Base-by-base conservation (phyloP, 2,888 invertebrate species). In the Melipona beecheii region DNA sequence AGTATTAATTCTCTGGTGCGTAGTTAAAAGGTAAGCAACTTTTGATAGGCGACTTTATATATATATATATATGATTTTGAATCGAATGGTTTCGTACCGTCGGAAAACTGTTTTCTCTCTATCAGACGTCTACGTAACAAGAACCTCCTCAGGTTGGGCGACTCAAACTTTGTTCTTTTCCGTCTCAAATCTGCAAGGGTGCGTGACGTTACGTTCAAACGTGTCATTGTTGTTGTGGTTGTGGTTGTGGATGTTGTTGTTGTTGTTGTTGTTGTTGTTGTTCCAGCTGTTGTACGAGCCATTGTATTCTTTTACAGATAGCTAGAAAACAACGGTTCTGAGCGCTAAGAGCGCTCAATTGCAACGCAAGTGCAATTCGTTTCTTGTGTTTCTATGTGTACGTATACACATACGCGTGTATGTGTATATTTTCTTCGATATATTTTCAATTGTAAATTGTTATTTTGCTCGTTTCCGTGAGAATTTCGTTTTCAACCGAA, bases 131-230 rank as follows among this genome's bases (percentile, higher is more conserved):
- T 93, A 92, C 90, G 89, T 86, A 93, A 92, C 75, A 92, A 93
- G 91, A 93, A 93, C 88, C 87, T 91, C 92, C 91, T 92, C 91
- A 90, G 91, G 90, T 90, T 87, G 89, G 93, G 87, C 81, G 93
- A 92, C 88, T 93, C 92, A 92, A 93, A 93, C 92, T 93, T 93
- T 92, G 93, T 92, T 93, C 93, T 93, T 93, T 93, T 93, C 91
- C 93, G 92, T 90, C 92, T 92, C 90, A 93, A 88, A 92, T 93
- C 93, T 93, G 93, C 84, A 93, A 93, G 83, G 88, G 74, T 89
- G 70, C 21, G 82, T 86, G 56, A 19, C 76, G 80, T 88, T 86
- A 87, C 78, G 81, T 77, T 82, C 82, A 73, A 73, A 70, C 17
- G 75, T 76, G 60, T 76, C 21, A 54, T 60, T 60, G 70, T 50